These are phyloP conservation scores for Sebastes diploproa DNA, from an alignment of 2,797 vertebrate genomes.

Conservation along the genomic window DNA sequence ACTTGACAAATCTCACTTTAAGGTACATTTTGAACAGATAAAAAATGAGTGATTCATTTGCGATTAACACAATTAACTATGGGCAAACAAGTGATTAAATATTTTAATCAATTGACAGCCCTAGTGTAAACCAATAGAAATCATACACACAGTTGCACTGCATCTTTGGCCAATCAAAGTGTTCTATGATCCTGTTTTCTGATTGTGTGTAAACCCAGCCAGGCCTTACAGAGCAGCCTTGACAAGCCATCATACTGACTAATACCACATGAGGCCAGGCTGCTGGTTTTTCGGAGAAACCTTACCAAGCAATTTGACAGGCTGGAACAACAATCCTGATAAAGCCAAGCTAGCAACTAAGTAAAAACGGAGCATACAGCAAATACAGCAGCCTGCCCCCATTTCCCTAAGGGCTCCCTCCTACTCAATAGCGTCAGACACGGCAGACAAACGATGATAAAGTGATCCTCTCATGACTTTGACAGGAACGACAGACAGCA, in stretches of 20 bases:
- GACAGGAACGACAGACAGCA: constrained; percentile 90
- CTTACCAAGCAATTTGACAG: constrained; percentile 62
- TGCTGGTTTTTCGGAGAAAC: constrained; percentile 42
- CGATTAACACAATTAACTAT: too few relatives aligned
- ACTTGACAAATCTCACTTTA: too few relatives aligned
- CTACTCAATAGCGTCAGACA: constrained; percentile 87
- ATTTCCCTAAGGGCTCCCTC: constrained; percentile 87
- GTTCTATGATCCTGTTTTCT: constrained; percentile 1
- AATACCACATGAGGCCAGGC: constrained; percentile 44
- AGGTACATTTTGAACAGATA: too few relatives aligned
- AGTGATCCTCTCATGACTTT: constrained; percentile 90
- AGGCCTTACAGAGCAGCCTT: constrained; percentile 9
- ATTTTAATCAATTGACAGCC: too few relatives aligned
- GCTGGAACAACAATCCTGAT: constrained; percentile 65
- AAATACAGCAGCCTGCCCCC: constrained; percentile 71
- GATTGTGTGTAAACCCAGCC: constrained; percentile 10
- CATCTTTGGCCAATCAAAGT: background rate
- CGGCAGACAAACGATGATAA: constrained; percentile 99
- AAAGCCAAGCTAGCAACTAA: constrained; percentile 66
- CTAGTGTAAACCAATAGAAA: background rate
- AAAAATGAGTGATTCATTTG: too few relatives aligned
- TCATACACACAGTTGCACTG: background rate
- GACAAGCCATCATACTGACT: constrained; percentile 59
- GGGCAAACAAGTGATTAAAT: too few relatives aligned
- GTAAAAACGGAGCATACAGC: constrained; percentile 75